A percentile compares a stretch with the other conserved stretches of the same genome.
These are phyloP conservation scores for Acrobasis consociella DNA, from an alignment of 2,888 invertebrate genomes.

Conservation along the genomic window DNA sequence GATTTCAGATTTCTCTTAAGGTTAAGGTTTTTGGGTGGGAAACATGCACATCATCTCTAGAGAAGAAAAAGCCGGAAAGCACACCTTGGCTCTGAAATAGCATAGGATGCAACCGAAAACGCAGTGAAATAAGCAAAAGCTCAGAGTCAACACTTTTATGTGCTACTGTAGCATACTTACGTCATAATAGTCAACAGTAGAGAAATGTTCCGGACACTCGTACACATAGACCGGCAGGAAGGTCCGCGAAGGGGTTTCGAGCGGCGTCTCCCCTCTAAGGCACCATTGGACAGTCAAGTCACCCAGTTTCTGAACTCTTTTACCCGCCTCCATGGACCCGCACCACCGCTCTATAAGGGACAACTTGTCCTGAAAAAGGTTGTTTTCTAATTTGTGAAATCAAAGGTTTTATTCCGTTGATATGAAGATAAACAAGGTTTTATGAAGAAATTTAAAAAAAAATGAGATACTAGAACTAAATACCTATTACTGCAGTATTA, in stretches of 20 bases:
- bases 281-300: constrained; percentile 88
- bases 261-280: constrained; percentile 83
- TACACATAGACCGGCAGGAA: constrained; percentile 89
- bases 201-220: constrained; percentile 92
- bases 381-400: not conserved
- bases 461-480: no score
- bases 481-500: no score
- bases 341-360: constrained; percentile 86
- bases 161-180: constrained; percentile 63
- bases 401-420: not conserved
- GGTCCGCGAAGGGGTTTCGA: constrained; percentile 79
- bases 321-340: constrained; percentile 58
- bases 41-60: no score
- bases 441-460: no score
- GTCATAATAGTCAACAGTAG: constrained; percentile 92
- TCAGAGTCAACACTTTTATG: no score
- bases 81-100: no score
- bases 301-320: constrained; percentile 76
- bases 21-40: no score
- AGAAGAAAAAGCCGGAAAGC: no score
- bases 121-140: no score
- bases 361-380: constrained; percentile 84
- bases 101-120: no score
- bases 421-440: not conserved
- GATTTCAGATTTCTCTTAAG: no score